Evolutionary conservation across 2,797 vertebrate genomes (phyloP).

Genomic region (Schizopygopsis malacanthus): DNA sequence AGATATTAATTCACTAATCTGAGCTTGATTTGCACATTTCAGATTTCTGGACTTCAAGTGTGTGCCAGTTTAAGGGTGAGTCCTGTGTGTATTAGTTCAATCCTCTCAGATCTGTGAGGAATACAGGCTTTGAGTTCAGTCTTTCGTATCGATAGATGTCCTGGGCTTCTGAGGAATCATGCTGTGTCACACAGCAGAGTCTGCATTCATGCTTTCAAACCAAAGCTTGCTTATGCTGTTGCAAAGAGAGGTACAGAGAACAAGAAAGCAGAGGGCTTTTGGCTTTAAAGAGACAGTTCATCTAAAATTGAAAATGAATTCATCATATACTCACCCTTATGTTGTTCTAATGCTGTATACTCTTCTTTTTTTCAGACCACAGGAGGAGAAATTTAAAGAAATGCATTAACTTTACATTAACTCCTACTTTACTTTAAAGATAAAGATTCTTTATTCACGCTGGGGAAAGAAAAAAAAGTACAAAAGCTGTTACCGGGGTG

Average conservation of each 20-base stretch:
- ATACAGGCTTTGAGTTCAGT: slow-evolving; percentile 21
- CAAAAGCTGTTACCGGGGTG: background rate
- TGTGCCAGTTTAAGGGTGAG: background rate
- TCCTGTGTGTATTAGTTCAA: slow-evolving; percentile 6
- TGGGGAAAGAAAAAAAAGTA: background rate
- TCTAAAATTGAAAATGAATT: background rate
- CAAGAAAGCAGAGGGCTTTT: background rate
- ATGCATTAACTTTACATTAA: background rate
- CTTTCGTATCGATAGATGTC: slow-evolving; percentile 23
- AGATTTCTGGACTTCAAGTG: background rate
- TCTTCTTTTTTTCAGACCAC: background rate
- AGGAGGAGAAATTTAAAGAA: background rate
- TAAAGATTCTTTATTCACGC: background rate
- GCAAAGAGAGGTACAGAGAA: slow-evolving; percentile 23
- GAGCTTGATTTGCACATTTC: slow-evolving; percentile 25
- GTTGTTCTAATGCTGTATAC: background rate
- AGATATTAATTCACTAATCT: slow-evolving; percentile 35
- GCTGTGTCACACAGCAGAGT: slow-evolving; percentile 33
- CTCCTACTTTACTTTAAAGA: background rate
- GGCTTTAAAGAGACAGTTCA: background rate
- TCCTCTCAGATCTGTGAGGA: slow-evolving; percentile 34
- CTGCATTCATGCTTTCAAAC: slow-evolving; percentile 23
- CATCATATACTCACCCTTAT: background rate
- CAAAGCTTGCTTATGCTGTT: slow-evolving; percentile 21
- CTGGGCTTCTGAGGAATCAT: slow-evolving; percentile 38